phyloP scores from a whole-genome alignment of 2,888 invertebrate genomes.

The Andrena trimmerana region DNA sequence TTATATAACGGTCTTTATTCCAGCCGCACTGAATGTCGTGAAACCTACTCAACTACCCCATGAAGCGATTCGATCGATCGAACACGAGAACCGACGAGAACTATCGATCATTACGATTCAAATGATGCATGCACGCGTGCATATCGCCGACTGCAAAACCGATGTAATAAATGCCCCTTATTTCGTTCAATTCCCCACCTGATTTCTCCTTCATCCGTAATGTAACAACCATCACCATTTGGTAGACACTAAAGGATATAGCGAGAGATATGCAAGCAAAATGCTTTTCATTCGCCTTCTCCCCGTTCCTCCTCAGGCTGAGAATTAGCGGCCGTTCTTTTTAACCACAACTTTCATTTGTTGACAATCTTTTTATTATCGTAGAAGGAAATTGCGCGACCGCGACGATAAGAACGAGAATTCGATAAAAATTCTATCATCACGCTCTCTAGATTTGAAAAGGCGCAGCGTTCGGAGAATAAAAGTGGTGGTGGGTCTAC shows the following conservation, averaged over 20 bases:
- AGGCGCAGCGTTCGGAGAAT: background rate
- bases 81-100: constrained; percentile 55
- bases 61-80: constrained; percentile 61
- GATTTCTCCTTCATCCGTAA: background rate
- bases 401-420: background rate
- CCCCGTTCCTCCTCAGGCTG: background rate
- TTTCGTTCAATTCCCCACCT: too few species aligned
- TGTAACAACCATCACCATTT: too few species aligned
- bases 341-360: background rate
- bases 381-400: background rate
- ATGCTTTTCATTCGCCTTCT: too few species aligned
- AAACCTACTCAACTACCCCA: constrained; percentile 58
- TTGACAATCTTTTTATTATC: background rate
- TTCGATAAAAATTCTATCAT: background rate
- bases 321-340: background rate
- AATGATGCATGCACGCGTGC: constrained; percentile 10
- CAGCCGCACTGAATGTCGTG: constrained; percentile 53
- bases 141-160: too few species aligned
- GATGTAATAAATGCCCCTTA: background rate
- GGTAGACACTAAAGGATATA: too few species aligned
- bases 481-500: constrained; percentile 9
- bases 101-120: constrained; percentile 61
- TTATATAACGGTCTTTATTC: constrained; percentile 63
- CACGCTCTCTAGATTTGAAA: constrained; percentile 1
- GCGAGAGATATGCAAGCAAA: too few species aligned